Base-by-base conservation (phyloP, 2,888 invertebrate genomes). In the Heliconius cydno region DNA sequence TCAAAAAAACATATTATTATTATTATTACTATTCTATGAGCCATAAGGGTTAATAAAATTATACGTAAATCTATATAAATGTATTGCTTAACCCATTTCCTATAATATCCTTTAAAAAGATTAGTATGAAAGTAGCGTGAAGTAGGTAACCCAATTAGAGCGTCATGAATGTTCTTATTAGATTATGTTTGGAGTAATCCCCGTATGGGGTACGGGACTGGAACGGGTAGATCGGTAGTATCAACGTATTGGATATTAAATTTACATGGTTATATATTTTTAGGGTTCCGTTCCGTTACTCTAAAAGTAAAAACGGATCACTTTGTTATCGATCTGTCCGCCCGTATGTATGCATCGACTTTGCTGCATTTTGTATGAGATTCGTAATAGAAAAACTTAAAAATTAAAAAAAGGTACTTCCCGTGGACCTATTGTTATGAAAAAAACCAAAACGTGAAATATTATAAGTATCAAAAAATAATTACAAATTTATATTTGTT, bases 71-170 rank as follows among this genome's bases (percentile, higher is more conserved):
- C 25, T 60, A 57, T 73, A 25, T 73, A 73, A 30, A 12, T 73
- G 6, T 30, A 73, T 30, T 38, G 60, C 73, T n/a, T 57, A 60
- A 73, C 73, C 73, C 73, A 73, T 73, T 72, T 75, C 57, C 52
- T 57, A 71, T 76, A 72, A 60, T 30, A 57, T 79, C 76, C 79
- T 66, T 75, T 83, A 82, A 83, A 81, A 79, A 82, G 82, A 82
- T 83, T 83, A 83, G 72, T 79, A 80, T 82, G 74, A 79, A 79
- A 79, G 79, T 75, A 70, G 72, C 74, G 76, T 82, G 78, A 79
- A 82, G 76, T 76, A 81, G 80, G 72, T 82, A 83, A 82, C 77
- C 76, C 79, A 83, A 83, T 83, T 82, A 83, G 76, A 68, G 72
- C 71, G 74, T 73, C 77, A 80, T 78, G 77, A 80, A 82, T 71